These are phyloP conservation scores for Homarus americanus DNA, from an alignment of 1,140 invertebrate genomes.

Conservation along the genomic window DNA sequence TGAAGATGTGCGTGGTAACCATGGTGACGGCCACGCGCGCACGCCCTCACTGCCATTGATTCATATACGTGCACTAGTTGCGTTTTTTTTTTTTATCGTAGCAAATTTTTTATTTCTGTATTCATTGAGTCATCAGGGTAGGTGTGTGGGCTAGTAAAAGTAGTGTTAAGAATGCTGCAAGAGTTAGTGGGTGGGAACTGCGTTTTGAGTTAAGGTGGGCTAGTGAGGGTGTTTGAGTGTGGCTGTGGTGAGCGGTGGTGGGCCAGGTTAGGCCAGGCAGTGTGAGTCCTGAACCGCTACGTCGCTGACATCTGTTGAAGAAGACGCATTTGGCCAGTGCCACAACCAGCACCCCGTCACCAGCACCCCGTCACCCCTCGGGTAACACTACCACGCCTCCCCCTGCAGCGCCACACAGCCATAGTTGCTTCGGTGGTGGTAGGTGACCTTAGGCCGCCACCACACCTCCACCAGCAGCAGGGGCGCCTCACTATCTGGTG, in stretches of 20 bases:
- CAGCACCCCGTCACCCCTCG: too few relatives aligned
- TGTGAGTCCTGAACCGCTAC: background rate
- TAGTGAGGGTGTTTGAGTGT: background rate
- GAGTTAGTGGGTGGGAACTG: too few relatives aligned
- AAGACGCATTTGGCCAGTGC: background rate
- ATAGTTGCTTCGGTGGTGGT: background rate
- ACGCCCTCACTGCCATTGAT: conserved; percentile 36
- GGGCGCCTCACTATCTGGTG: background rate
- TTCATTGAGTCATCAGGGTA: background rate
- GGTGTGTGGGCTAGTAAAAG: background rate
- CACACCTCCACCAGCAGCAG: background rate
- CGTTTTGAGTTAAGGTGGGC: too few relatives aligned
- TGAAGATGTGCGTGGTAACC: conserved; percentile 19
- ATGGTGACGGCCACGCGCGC: background rate
- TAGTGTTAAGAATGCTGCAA: background rate
- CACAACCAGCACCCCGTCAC: background rate
- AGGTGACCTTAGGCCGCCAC: background rate
- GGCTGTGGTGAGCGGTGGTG: too few relatives aligned
- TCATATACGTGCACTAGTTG: conserved; percentile 29
- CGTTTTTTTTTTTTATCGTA: background rate
- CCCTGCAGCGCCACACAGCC: too few relatives aligned
- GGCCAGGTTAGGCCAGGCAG: background rate
- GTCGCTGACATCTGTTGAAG: background rate
- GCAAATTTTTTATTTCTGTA: background rate
- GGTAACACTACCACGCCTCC: background rate